A percentile compares a stretch with the other conserved stretches of the same genome.
Conservation (phyloP, 2,888 invertebrate species). For the Ophion ellenae region DNA sequence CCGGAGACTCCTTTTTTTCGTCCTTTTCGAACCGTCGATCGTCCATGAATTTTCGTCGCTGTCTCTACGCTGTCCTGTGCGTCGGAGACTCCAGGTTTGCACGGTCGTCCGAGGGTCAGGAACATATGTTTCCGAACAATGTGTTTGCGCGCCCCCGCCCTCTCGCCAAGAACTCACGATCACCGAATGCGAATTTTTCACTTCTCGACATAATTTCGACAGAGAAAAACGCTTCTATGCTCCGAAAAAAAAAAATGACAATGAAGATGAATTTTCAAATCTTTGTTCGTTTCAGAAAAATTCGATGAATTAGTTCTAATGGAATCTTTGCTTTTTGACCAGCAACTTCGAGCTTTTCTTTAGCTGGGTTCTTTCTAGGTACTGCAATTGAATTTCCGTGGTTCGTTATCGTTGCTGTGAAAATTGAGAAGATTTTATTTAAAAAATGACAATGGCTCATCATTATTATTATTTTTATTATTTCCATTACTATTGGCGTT, state of each 20-base stretch:
- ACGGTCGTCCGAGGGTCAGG: conserved; percentile 30
- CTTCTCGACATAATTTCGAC: no score
- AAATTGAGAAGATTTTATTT: no score
- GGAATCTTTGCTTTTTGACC: no score
- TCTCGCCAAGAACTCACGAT: background rate
- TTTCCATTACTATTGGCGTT: no score
- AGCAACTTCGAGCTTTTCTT: no score
- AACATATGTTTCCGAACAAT: conserved; percentile 58
- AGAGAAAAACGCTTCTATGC: no score
- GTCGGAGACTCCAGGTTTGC: background rate
- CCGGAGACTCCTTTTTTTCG: conserved; percentile 40
- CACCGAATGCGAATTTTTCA: conserved; percentile 4
- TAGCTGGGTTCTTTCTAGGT: no score
- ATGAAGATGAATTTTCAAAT: background rate
- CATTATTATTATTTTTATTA: no score
- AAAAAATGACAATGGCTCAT: no score
- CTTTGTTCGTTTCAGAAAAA: background rate
- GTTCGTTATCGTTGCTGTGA: no score
- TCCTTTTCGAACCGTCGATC: background rate
- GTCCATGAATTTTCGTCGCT: conserved; percentile 5
- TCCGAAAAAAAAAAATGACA: background rate
- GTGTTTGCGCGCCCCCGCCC: conserved; percentile 1
- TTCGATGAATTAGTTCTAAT: no score
- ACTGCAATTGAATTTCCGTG: no score
- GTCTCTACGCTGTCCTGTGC: background rate